Base-by-base conservation (phyloP, 2,797 vertebrate genomes). In the Fistularia tabacaria region DNA sequence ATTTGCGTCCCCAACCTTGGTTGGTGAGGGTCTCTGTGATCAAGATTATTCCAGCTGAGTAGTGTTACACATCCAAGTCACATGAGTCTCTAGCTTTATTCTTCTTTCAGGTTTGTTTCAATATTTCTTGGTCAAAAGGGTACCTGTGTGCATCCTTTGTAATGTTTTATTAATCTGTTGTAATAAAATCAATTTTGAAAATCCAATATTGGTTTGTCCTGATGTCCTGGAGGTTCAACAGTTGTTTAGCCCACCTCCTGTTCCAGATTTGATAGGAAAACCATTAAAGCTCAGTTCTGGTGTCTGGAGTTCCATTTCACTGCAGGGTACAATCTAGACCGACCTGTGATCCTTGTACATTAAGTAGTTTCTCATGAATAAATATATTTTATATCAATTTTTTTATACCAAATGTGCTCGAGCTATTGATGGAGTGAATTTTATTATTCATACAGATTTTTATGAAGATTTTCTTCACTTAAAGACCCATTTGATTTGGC, bases 11-110 rank as follows among this genome's bases (percentile, higher is more conserved):
- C 96, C 95, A 97, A 95, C 94, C 65, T 75, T 92, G 92, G 91
- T 97, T 96, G 95, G 97, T 97, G 97, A 97, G 94, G 95, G 96
- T 92, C 93, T 90, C 94, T 85, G 89, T 92, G 83, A 89, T 87
- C 10, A 80, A 66, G 41, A 75, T 91, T 88, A 90, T 91, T 95
- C 91, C 92, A 90, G 87, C 89, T 90, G 84, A 40, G 64, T 88
- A 85, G 79, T 73, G 71, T 76, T 75, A 69, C 13, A 69, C 62
- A 67, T 57, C 63, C 58, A 69, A 61, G 70, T 64, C 71, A 87
- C 79, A 76, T 78, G 65, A 79, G 79, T 77, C 65, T 74, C 54
- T 85, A 93, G 92, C 90, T 85, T 91, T 92, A 87, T 84, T 93
- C 86, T 87, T 92, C 88, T 94, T 93, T 76, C 92, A 94, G 92